phyloP scores from a whole-genome alignment of 1,140 invertebrate genomes.

The Hycleus cichorii region DNA sequence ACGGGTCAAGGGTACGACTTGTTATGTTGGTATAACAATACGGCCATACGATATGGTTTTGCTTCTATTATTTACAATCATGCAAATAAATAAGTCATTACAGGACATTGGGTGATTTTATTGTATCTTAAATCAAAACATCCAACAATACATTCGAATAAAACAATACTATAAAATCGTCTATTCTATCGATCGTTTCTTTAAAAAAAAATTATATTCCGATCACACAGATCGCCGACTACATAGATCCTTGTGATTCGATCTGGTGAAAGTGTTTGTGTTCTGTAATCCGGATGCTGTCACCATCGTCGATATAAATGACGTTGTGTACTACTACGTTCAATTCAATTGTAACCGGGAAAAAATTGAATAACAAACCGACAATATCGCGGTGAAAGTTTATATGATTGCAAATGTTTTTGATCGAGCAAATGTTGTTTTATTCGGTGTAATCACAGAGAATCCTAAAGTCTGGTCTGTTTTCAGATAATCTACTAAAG shows the following conservation, averaged over 20 bases:
- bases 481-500: constrained; percentile 29
- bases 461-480: constrained; percentile 14
- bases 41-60: constrained; percentile 14
- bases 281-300: not conserved
- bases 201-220: no score
- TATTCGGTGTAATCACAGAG: constrained; percentile 8
- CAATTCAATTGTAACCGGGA: no score
- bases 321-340: no score
- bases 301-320: no score
- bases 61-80: constrained; percentile 4
- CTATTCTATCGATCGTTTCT: no score
- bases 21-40: constrained; percentile 23
- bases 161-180: no score
- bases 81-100: constrained; percentile 15
- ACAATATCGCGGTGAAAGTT: not conserved
- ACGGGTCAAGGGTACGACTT: constrained; percentile 25
- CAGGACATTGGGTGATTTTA: no score
- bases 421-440: constrained; percentile 2
- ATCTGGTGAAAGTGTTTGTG: constrained; percentile 2
- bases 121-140: no score
- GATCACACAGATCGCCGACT: not conserved
- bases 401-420: constrained; percentile 5
- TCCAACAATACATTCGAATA: no score
- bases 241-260: not conserved
- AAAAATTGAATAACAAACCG: no score